Conservation (phyloP, 2,888 invertebrate species). For the Scaptomyza cyrtandrae region DNA sequence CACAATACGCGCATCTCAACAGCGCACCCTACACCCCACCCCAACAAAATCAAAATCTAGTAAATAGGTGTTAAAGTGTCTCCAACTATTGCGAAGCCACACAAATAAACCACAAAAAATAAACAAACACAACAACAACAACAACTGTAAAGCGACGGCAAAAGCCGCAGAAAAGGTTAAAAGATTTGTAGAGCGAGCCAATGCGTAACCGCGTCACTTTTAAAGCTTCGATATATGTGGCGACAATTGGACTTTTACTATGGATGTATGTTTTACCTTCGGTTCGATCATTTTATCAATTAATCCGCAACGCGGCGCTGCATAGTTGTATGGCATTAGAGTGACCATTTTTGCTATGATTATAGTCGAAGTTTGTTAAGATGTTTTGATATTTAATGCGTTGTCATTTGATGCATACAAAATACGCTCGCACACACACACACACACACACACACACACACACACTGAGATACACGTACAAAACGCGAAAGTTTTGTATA, state of each 20-base stretch:
- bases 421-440: constrained; percentile 11
- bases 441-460: constrained; percentile 6
- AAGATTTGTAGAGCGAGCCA: constrained; percentile 8
- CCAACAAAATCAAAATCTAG: too few species aligned
- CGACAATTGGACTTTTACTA: constrained; percentile 3
- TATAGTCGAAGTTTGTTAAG: constrained; percentile 2
- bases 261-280: constrained; percentile 78
- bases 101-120: constrained; percentile 40
- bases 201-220: constrained; percentile 54
- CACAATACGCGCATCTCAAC: too few species aligned
- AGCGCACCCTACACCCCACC: too few species aligned
- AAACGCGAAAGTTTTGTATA: constrained; percentile 16
- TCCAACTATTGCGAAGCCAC: constrained; percentile 38
- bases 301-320: constrained; percentile 85
- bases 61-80: constrained; percentile 6
- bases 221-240: constrained; percentile 57
- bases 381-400: constrained; percentile 52
- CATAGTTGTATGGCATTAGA: constrained; percentile 85
- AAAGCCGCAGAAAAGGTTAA: constrained; percentile 32
- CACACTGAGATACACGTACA: constrained; percentile 10
- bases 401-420: constrained; percentile 48
- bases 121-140: constrained; percentile 10
- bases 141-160: constrained; percentile 44
- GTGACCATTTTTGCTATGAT: constrained; percentile 83
- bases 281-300: constrained; percentile 85